Conservation (phyloP, 2,113 vertebrate genomes). For the Takifugu bimaculatus region DNA sequence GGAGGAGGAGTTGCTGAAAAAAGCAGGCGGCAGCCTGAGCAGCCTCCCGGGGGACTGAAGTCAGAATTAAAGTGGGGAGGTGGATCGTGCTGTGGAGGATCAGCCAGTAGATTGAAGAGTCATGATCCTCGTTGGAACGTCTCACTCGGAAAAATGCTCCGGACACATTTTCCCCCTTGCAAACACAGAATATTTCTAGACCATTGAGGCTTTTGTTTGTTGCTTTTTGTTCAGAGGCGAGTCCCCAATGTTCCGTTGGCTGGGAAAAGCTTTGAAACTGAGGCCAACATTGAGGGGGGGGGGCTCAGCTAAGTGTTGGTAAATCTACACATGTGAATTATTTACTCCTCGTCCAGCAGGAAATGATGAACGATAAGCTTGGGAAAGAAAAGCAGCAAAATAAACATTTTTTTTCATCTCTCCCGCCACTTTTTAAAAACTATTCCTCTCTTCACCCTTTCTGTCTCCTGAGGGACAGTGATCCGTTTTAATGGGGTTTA, state of each 20-base stretch:
- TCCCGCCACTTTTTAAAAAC: background rate
- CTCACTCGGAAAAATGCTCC: constrained; percentile 46
- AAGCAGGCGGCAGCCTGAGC: constrained; percentile 43
- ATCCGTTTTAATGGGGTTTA: too few species aligned
- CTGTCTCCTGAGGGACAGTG: constrained; percentile 6
- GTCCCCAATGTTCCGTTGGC: constrained; percentile 29
- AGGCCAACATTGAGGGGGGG: constrained; percentile 39
- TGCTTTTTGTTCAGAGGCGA: constrained; percentile 39
- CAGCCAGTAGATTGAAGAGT: constrained; percentile 47
- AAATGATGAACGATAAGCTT: constrained; percentile 74
- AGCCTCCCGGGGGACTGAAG: constrained; percentile 45
- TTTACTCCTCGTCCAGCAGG: constrained; percentile 70
- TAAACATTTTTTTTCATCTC: constrained; percentile 59
- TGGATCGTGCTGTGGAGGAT: constrained; percentile 50
- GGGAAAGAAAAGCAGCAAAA: constrained; percentile 71
- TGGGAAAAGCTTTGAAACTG: constrained; percentile 54
- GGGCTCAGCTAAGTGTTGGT: constrained; percentile 46
- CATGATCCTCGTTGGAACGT: constrained; percentile 49
- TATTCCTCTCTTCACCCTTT: constrained; percentile 18
- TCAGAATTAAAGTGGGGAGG: constrained; percentile 42
- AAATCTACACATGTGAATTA: constrained; percentile 67
- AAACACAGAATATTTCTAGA: constrained; percentile 26
- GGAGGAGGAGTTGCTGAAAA: constrained; percentile 43
- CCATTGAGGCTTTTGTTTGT: constrained; percentile 50
- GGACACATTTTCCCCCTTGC: constrained; percentile 17